Percentiles rank a stretch among this genome's conserved stretches.
Conservation (phyloP, 2,888 invertebrate genomes). For the Amaurobius ferox region DNA sequence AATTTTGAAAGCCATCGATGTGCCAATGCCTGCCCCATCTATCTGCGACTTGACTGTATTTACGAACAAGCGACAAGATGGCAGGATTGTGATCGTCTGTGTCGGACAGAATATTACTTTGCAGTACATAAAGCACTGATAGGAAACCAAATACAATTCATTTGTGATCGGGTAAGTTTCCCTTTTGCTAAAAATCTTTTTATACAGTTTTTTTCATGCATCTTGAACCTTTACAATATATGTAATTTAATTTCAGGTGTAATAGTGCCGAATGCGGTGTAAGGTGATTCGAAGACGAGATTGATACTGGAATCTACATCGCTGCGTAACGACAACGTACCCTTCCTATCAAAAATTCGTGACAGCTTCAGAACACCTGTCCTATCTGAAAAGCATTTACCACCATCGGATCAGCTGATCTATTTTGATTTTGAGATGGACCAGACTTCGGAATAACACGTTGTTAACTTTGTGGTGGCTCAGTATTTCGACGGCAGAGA, state of each 20-base stretch:
- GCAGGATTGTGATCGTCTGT: not conserved
- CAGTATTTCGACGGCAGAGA: no score
- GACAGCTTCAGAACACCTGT: no score
- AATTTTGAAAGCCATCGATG: not conserved
- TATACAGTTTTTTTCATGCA: no score
- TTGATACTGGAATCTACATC: not conserved
- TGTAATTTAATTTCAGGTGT: not conserved
- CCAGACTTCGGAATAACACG: no score
- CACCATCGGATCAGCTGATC: no score
- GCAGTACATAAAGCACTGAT: not conserved
- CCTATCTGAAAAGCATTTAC: no score
- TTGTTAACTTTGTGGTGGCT: no score
- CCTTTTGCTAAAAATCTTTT: no score
- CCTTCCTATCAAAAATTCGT: not conserved
- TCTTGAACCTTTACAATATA: no score
- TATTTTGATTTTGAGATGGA: no score
- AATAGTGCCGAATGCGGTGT: not conserved
- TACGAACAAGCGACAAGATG: not conserved
- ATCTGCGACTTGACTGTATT: not conserved
- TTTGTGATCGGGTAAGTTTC: not conserved
- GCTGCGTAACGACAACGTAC: not conserved
- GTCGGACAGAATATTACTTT: not conserved
- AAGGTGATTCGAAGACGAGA: not conserved
- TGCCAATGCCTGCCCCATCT: not conserved
- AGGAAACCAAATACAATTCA: not conserved